A percentile compares a stretch with the other conserved stretches of the same genome.
phyloP scores from a whole-genome alignment of 2,888 invertebrate species.

The Coronaproctus castanopsis region DNA sequence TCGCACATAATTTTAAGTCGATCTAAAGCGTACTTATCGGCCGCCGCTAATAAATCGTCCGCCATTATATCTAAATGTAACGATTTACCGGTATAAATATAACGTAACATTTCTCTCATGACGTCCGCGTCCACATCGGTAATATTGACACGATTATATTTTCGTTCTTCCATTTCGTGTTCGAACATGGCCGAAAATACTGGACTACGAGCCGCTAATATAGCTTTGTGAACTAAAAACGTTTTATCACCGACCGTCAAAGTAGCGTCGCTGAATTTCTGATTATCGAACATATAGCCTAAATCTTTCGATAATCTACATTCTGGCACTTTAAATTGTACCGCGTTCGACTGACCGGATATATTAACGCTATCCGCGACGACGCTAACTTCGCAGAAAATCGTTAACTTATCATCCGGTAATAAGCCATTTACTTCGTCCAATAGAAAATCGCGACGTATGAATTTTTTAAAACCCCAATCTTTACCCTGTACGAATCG shows the following conservation, averaged over 20 bases:
- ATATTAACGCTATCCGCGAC: slow-evolving; percentile 99
- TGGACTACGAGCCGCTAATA: slow-evolving; percentile 77
- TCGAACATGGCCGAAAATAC: slow-evolving; percentile 99
- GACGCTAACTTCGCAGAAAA: slow-evolving; percentile 94
- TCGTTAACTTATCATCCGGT: slow-evolving; percentile 96
- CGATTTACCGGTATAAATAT: slow-evolving; percentile 93
- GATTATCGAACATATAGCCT: slow-evolving; percentile 84
- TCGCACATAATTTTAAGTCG: slow-evolving; percentile 98
- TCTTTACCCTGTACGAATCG: slow-evolving; percentile 99
- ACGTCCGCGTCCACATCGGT: slow-evolving; percentile 97
- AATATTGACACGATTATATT: slow-evolving; percentile 87
- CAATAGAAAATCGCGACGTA: slow-evolving; percentile 89
- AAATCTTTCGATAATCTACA: slow-evolving; percentile 86
- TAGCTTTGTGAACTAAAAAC: slow-evolving; percentile 92
- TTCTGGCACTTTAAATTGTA: slow-evolving; percentile 91
- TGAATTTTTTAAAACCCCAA: slow-evolving; percentile 99
- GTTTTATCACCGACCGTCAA: slow-evolving; percentile 74
- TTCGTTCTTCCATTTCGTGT: slow-evolving; percentile 96
- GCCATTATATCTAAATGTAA: slow-evolving; percentile 95
- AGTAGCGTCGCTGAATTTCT: slow-evolving; percentile 93
- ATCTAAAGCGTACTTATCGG: slow-evolving; percentile 91
- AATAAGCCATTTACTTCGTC: slow-evolving; percentile 96
- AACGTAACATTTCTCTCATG: slow-evolving; percentile 86
- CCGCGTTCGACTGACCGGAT: slow-evolving; percentile 92
- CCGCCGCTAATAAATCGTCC: slow-evolving; percentile 89